These are phyloP conservation scores for Lytechinus variegatus DNA, from an alignment of 35 echinoderm and acorn worm species.

Conservation along the genomic window DNA sequence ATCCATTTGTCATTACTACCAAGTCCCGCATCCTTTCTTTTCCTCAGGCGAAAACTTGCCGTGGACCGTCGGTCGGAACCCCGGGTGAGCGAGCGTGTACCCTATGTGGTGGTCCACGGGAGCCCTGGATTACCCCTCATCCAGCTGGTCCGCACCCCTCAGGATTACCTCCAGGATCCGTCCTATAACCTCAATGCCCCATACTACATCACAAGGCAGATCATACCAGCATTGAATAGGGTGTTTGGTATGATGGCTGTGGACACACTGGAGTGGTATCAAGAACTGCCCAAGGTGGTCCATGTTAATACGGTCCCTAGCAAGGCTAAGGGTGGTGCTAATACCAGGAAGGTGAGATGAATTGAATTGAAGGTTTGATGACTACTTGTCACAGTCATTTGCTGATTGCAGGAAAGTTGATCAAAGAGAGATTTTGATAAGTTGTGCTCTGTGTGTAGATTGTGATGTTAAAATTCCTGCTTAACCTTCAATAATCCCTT, in stretches of 20 bases:
- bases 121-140: slow-evolving; percentile 89
- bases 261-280: slow-evolving; percentile 83
- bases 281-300: slow-evolving; percentile 78
- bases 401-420: too few species aligned
- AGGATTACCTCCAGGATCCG: slow-evolving; percentile 61
- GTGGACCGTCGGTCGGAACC: slow-evolving; percentile 81
- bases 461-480: too few species aligned
- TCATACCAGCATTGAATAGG: slow-evolving; percentile 88
- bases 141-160: slow-evolving; percentile 82
- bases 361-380: too few species aligned
- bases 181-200: slow-evolving; percentile 79
- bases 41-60: slow-evolving; percentile 71
- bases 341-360: slow-evolving; percentile 53
- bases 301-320: slow-evolving; percentile 55
- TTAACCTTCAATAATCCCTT: too few species aligned
- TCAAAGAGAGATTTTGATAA: too few species aligned
- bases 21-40: slow-evolving; percentile 42
- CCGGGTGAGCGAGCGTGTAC: slow-evolving; percentile 82
- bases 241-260: slow-evolving; percentile 91
- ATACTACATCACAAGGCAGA: slow-evolving; percentile 95
- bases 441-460: too few species aligned
- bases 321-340: slow-evolving; percentile 35
- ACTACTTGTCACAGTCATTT: too few species aligned
- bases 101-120: slow-evolving; percentile 89
- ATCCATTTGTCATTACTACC: too few species aligned